phyloP scores from a whole-genome alignment of 2,797 vertebrate genomes.

The Acanthurus tractus region DNA sequence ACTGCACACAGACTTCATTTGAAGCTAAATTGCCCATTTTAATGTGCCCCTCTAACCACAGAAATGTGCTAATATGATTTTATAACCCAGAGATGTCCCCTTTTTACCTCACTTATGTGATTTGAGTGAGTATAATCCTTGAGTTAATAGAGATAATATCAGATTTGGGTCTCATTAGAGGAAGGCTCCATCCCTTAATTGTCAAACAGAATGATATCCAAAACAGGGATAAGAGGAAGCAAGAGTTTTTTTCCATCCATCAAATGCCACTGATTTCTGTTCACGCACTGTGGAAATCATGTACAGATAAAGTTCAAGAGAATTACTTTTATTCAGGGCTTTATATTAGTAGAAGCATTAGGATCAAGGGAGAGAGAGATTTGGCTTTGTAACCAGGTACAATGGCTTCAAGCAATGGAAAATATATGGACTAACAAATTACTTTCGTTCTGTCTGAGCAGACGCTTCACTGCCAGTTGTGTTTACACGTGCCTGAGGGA shows the following conservation, averaged over 20 bases:
- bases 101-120: conserved; percentile 62
- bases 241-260: conserved; percentile 46
- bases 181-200: conserved; percentile 58
- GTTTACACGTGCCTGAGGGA: conserved; percentile 58
- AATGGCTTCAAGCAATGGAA: conserved; percentile 57
- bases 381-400: conserved; percentile 55
- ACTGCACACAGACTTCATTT: conserved; percentile 70
- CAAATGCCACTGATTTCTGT: conserved; percentile 54
- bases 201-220: conserved; percentile 54
- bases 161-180: conserved; percentile 68
- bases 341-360: conserved; percentile 63
- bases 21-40: conserved; percentile 75
- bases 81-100: conserved; percentile 63
- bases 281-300: conserved; percentile 42
- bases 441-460: conserved; percentile 67
- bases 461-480: conserved; percentile 63
- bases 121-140: conserved; percentile 64
- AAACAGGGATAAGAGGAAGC: conserved; percentile 50
- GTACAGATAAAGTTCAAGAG: conserved; percentile 44
- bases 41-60: conserved; percentile 69
- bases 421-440: conserved; percentile 67
- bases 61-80: conserved; percentile 71
- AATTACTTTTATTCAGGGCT: conserved; percentile 65
- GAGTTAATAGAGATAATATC: conserved; percentile 76
- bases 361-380: conserved; percentile 52